Evolutionary conservation across 2,113 vertebrate species (phyloP).

Genomic region (Notiomystis cincta): DNA sequence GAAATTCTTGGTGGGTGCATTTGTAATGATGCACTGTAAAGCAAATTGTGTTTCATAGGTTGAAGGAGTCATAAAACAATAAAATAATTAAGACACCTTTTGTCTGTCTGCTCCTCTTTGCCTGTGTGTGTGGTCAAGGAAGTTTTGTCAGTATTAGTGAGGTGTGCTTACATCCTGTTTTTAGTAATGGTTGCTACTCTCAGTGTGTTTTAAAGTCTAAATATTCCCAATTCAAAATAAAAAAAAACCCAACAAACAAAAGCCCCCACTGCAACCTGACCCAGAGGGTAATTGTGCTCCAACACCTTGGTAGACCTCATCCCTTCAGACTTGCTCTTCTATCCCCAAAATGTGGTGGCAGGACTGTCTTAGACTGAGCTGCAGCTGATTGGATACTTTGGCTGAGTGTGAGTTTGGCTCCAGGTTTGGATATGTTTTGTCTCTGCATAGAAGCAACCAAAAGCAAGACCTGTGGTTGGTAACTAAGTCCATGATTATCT

Average conservation of each 20-base stretch:
- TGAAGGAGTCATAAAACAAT: slow-evolving; percentile 23
- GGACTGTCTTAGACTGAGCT: background rate
- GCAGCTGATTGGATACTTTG: background rate
- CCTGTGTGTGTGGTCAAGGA: background rate
- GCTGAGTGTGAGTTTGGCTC: background rate
- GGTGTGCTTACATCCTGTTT: background rate
- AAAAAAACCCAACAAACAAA: background rate
- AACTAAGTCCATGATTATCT: background rate
- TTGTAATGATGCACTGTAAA: slow-evolving; percentile 22
- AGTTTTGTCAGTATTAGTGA: background rate
- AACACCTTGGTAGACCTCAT: background rate
- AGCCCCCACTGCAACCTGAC: background rate
- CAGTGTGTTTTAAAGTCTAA: background rate
- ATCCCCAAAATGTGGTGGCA: background rate
- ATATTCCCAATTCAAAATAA: background rate
- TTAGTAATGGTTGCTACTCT: background rate
- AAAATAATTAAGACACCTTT: slow-evolving; percentile 44
- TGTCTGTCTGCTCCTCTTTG: background rate
- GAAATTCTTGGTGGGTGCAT: slow-evolving; percentile 15
- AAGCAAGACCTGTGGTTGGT: background rate
- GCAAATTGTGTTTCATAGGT: slow-evolving; percentile 9
- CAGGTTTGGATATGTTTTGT: background rate
- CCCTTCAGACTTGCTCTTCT: background rate
- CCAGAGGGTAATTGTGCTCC: background rate
- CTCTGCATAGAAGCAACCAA: background rate